Conservation (phyloP, 2,113 vertebrate genomes). For the Passer domesticus region DNA sequence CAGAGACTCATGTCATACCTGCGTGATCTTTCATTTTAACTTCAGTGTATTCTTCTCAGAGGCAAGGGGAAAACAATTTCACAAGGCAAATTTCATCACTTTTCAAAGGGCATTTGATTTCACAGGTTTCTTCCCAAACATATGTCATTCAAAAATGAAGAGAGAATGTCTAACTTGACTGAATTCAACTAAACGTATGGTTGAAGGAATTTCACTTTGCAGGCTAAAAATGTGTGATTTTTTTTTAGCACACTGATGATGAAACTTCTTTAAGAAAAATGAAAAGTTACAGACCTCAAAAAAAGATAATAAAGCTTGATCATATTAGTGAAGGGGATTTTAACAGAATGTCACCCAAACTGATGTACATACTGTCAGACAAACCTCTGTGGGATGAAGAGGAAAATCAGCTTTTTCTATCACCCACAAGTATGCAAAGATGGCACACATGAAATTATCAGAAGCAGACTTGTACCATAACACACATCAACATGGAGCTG, state of each 20-base stretch:
- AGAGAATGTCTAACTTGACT: not conserved
- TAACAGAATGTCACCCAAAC: not conserved
- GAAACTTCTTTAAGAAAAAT: not conserved
- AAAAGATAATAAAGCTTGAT: not conserved
- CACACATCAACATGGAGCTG: not conserved
- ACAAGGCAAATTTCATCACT: not conserved
- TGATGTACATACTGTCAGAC: not conserved
- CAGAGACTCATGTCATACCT: not conserved
- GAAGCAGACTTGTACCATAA: not conserved
- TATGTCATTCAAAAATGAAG: not conserved
- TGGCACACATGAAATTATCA: not conserved
- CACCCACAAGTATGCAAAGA: not conserved
- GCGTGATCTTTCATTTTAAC: not conserved
- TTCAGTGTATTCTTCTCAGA: not conserved
- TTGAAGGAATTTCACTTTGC: not conserved
- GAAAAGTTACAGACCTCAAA: not conserved
- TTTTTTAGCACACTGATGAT: not conserved
- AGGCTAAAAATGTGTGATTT: not conserved
- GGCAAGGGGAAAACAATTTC: not conserved
- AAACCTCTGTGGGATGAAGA: not conserved
- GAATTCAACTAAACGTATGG: not conserved
- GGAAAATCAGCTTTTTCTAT: not conserved
- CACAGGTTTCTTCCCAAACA: not conserved
- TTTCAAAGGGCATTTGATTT: not conserved
- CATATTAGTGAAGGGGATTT: not conserved